Evolutionary conservation across 2,113 vertebrate genomes (phyloP), one percentile per base, ranked within the genome.

Genomic region (Centrocercus urophasianus): DNA sequence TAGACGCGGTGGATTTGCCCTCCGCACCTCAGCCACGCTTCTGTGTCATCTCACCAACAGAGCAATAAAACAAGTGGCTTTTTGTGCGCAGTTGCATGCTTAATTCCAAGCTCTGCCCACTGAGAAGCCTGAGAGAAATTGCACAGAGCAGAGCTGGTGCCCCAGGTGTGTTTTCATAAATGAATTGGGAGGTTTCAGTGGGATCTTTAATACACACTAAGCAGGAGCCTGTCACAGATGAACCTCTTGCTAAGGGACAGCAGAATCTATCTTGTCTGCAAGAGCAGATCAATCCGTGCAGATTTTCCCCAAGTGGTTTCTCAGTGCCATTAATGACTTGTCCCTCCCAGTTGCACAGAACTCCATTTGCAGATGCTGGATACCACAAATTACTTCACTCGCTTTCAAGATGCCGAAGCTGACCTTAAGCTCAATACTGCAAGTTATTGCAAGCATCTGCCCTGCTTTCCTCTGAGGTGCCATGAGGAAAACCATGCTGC

Each of bases 401-500:
- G 24, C 47, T 95, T 93, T 88, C 87, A 91, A 81, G 87, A 74
- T 34, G 72, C 48, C 48, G 65, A 72, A 95, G 87, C 94, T 93
- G 93, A 88, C 94, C 94, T 90, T 71, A 78, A 95, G 91, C 83
- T 90, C 77, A 71, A 67, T 61, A 65, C 13, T 47, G 60, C 89
- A 93, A 93, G 94, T 95, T 92, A 71, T 40, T 93, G 92, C 96
- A 95, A 79, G 88, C 88, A 88, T n/a, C 69, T 77, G 28, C 13
- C 38, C 42, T 45, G 54, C 65, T 94, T 67, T 69, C 47, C 71
- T 87, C 71, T 3, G 4, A 89, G 83, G 88, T 32, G 25, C 63
- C 70, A 92, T 77, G 89, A 95, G 87, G 89, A 95, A 89, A 93
- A 56, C 69, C 34, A 81, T 30, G 60, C 61, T 95, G 61, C 27